phyloP scores from a whole-genome alignment of 2,888 invertebrate genomes.

The Melieria crassipennis region DNA sequence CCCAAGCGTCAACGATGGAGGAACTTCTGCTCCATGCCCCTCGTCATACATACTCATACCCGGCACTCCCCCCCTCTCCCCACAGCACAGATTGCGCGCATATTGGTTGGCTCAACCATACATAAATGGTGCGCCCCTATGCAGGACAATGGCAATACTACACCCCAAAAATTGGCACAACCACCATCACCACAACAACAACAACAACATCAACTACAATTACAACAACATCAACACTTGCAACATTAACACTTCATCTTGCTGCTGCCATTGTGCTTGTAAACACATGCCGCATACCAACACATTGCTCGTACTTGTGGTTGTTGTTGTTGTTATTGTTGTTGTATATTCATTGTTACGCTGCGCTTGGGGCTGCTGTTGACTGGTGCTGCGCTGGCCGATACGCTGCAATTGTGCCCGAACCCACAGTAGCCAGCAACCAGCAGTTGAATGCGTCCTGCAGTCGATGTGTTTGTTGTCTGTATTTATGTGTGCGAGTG shows the following conservation, averaged over 20 bases:
- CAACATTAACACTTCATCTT: conserved; percentile 37
- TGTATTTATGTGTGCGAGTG: neutral
- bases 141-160: conserved; percentile 15
- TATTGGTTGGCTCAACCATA: neutral
- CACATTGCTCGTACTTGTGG: neutral
- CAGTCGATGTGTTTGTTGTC: too few relatives aligned
- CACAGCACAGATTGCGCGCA: neutral
- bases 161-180: conserved; percentile 13
- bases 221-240: conserved; percentile 15
- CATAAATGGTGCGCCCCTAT: neutral
- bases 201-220: conserved; percentile 7
- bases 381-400: neutral
- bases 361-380: neutral
- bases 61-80: neutral
- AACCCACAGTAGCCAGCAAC: too few relatives aligned
- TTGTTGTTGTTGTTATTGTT: conserved; percentile 8
- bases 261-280: too few relatives aligned
- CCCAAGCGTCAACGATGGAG: conserved; percentile 15
- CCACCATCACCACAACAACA: neutral
- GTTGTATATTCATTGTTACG: neutral
- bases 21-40: neutral
- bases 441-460: too few relatives aligned
- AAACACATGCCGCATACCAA: neutral
- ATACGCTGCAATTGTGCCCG: too few relatives aligned
- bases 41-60: neutral